Percentiles rank a stretch among this genome's conserved stretches.
These are phyloP conservation scores for Pseudocheirus occidentalis DNA, from an alignment of 2,797 vertebrate species.

Conservation along the genomic window DNA sequence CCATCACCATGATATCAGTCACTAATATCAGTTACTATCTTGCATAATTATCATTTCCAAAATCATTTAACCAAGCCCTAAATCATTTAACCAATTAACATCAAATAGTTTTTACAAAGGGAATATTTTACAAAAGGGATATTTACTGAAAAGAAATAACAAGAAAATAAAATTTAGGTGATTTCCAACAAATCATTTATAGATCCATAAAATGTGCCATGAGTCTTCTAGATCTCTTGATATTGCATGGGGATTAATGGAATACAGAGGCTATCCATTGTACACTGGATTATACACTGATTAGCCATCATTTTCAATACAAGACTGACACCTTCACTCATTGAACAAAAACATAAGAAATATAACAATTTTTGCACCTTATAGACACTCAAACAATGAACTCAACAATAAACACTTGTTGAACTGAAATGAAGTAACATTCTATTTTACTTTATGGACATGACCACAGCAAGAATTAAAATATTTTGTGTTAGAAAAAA, in stretches of 20 bases:
- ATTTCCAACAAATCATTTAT: neutral
- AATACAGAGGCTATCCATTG: neutral
- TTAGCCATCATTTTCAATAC: neutral
- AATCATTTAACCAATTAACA: neutral
- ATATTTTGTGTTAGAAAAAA: neutral
- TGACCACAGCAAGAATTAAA: conserved; percentile 7
- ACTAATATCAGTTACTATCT: neutral
- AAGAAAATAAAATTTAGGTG: neutral
- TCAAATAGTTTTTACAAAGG: neutral
- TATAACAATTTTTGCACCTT: neutral
- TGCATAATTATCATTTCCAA: neutral
- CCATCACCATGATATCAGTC: neutral
- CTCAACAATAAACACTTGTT: neutral
- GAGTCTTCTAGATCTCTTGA: neutral
- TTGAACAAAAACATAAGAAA: neutral
- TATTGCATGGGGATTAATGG: neutral
- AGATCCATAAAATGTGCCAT: neutral
- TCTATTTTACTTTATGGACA: conserved; percentile 20
- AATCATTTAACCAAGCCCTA: neutral
- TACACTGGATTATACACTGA: neutral
- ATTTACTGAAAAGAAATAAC: neutral
- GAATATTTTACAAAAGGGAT: neutral
- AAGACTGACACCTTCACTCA: neutral
- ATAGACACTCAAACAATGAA: neutral
- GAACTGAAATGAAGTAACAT: neutral